Percentiles rank a stretch among this genome's conserved stretches.
Conservation (phyloP, 2,888 invertebrate genomes). For the Stegophylla sp. region DNA sequence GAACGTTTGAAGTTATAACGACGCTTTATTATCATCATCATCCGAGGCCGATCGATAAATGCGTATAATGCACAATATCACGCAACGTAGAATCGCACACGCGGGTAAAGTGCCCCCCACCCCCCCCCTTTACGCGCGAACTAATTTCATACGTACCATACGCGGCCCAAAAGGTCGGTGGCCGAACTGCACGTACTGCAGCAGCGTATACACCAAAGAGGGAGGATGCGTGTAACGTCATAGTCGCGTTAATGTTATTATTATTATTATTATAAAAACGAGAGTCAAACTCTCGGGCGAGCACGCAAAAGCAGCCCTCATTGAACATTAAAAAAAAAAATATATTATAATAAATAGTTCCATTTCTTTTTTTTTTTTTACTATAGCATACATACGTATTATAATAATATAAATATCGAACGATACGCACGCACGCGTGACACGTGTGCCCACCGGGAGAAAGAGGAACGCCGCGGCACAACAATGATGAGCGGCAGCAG, state of each 20-base stretch:
- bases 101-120: neutral
- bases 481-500: slow-evolving; percentile 2
- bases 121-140: too few species aligned
- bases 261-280: slow-evolving; percentile 18
- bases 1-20: too few species aligned
- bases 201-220: neutral
- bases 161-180: neutral
- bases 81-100: neutral
- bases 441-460: slow-evolving; percentile 18
- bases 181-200: slow-evolving; percentile 19
- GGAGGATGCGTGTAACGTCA: neutral
- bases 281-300: neutral
- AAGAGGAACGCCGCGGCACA: neutral
- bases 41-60: slow-evolving; percentile 31
- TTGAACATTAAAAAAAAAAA: neutral
- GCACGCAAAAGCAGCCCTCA: neutral
- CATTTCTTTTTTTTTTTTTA: neutral
- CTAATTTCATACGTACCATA: neutral
- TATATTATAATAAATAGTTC: neutral
- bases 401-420: slow-evolving; percentile 1
- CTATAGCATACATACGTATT: neutral
- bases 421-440: neutral
- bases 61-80: neutral
- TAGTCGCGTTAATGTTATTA: neutral
- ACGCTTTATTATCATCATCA: neutral